Conservation (phyloP, 2,797 vertebrate genomes). For the Melanogrammus aeglefinus region DNA sequence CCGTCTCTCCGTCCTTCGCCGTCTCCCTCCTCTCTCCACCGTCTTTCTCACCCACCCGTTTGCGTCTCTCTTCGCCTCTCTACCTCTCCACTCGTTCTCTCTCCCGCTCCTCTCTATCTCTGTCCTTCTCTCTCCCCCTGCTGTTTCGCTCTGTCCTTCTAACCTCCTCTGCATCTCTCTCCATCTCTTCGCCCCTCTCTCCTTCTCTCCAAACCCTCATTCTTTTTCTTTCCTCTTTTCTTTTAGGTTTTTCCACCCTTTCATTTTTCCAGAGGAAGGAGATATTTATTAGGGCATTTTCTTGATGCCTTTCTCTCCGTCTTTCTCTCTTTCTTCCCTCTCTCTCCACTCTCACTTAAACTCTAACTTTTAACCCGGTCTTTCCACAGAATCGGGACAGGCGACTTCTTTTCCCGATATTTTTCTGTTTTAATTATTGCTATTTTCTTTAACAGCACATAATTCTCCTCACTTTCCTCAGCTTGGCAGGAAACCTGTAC, state of each 20-base stretch:
- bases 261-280: slow-evolving; percentile 72
- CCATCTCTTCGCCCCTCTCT: neutral
- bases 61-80: neutral
- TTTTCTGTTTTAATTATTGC: slow-evolving; percentile 65
- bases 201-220: slow-evolving; percentile 45
- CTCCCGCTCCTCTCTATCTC: neutral
- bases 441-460: slow-evolving; percentile 69
- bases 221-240: slow-evolving; percentile 16
- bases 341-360: slow-evolving; percentile 16
- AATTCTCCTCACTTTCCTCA: slow-evolving; percentile 59
- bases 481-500: slow-evolving; percentile 59
- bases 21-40: neutral
- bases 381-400: slow-evolving; percentile 55
- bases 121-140: neutral
- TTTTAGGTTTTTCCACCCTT: slow-evolving; percentile 42
- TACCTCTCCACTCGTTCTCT: neutral
- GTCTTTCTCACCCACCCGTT: neutral
- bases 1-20: too few species aligned
- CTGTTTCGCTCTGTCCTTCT: neutral
- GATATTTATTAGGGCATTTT: slow-evolving; percentile 72
- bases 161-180: neutral
- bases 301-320: slow-evolving; percentile 54
- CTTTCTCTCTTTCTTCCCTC: slow-evolving; percentile 10
- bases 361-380: slow-evolving; percentile 33
- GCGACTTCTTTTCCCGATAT: slow-evolving; percentile 56